Percentiles rank a stretch among this genome's conserved stretches.
Evolutionary conservation across 1,140 invertebrate genomes (phyloP).

Genomic region (Muscidifurax raptorellus): DNA sequence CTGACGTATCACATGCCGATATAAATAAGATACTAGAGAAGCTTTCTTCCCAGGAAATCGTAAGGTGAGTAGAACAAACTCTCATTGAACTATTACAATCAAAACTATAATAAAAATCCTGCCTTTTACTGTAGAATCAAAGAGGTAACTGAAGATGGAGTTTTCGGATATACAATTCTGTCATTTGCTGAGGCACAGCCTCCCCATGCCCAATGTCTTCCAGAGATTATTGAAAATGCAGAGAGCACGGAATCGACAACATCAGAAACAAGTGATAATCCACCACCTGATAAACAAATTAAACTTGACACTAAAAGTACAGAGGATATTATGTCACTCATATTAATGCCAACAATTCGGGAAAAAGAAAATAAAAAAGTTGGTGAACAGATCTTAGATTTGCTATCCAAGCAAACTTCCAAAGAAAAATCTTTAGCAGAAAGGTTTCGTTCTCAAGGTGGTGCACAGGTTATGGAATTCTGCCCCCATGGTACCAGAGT

Average conservation of each 20-base stretch:
- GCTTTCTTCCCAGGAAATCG: slow-evolving; percentile 90
- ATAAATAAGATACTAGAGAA: slow-evolving; percentile 90
- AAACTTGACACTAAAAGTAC: slow-evolving; percentile 68
- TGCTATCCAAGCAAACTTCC: slow-evolving; percentile 95
- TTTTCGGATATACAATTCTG: slow-evolving; percentile 72
- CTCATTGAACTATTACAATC: neutral
- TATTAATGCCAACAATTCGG: slow-evolving; percentile 94
- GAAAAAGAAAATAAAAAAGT: slow-evolving; percentile 97
- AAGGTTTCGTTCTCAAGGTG: slow-evolving; percentile 96
- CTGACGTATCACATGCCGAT: slow-evolving; percentile 78
- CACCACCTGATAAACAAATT: slow-evolving; percentile 64
- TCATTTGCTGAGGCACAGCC: slow-evolving; percentile 68
- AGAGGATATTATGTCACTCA: slow-evolving; percentile 81
- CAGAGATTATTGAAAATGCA: slow-evolving; percentile 61
- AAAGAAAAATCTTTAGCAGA: slow-evolving; percentile 96
- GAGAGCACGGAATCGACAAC: slow-evolving; percentile 62
- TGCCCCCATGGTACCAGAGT: slow-evolving; percentile 95
- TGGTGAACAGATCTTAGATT: slow-evolving; percentile 95
- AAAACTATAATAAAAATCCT: neutral
- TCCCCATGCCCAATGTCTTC: slow-evolving; percentile 57
- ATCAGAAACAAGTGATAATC: slow-evolving; percentile 66
- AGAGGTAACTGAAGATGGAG: slow-evolving; percentile 72
- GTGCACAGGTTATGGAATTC: slow-evolving; percentile 96
- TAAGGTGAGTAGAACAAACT: slow-evolving; percentile 76
- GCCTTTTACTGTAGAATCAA: slow-evolving; percentile 63